phyloP scores from a whole-genome alignment of 1,140 invertebrate species.

The Sycophila sp. region DNA sequence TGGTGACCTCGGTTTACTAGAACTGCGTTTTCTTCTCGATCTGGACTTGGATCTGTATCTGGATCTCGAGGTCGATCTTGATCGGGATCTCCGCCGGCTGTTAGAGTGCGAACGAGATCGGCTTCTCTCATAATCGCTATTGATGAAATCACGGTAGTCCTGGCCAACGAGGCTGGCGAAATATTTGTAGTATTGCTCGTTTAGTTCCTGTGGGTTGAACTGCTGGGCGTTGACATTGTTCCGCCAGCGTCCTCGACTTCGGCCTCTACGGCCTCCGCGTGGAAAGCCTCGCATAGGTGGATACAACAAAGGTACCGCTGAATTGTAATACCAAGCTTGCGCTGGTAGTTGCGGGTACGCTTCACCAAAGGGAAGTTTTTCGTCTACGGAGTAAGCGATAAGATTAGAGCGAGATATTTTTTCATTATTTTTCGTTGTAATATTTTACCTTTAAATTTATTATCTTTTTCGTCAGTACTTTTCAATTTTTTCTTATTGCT shows the following conservation, averaged over 20 bases:
- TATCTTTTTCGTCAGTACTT: conserved; percentile 45
- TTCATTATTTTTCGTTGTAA: neutral
- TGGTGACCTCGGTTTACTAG: too few relatives aligned
- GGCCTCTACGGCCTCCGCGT: conserved; percentile 47
- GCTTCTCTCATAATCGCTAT: conserved; percentile 54
- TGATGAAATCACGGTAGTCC: conserved; percentile 51
- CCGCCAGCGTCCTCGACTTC: conserved; percentile 40
- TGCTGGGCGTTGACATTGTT: conserved; percentile 40
- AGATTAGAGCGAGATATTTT: neutral
- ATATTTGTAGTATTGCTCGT: conserved; percentile 63
- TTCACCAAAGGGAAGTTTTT: neutral
- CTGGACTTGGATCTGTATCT: conserved; percentile 45
- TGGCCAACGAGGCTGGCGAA: conserved; percentile 60
- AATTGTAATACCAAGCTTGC: conserved; percentile 59
- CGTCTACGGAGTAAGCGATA: neutral
- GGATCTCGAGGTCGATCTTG: conserved; percentile 43
- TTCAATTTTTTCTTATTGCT: conserved; percentile 55
- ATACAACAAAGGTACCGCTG: conserved; percentile 52
- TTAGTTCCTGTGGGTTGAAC: conserved; percentile 57
- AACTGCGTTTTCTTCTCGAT: too few relatives aligned
- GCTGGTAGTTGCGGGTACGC: conserved; percentile 56
- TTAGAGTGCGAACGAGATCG: conserved; percentile 57
- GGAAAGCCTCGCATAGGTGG: conserved; percentile 48
- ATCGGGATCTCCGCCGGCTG: conserved; percentile 43
- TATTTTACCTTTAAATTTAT: conserved; percentile 36